phyloP scores from a whole-genome alignment of 2,888 invertebrate genomes.

The Eristalinus sepulchralis region DNA sequence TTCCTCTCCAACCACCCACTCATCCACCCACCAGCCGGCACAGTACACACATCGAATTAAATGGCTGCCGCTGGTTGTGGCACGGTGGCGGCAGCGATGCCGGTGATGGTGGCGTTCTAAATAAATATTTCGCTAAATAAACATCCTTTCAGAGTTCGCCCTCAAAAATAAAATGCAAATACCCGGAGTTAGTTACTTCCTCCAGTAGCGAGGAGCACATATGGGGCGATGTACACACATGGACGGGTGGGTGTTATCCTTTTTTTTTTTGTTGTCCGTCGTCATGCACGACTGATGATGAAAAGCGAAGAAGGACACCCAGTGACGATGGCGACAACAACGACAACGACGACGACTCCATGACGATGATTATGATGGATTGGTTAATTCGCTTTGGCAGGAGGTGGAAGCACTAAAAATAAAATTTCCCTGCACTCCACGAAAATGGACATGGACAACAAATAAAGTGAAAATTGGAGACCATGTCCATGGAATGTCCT shows the following conservation, averaged over 20 bases:
- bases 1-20: background rate
- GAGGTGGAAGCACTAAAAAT: slow-evolving; percentile 11
- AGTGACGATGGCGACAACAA: background rate
- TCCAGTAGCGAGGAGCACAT: background rate
- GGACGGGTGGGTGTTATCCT: slow-evolving; percentile 8
- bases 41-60: slow-evolving; percentile 34
- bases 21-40: background rate
- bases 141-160: slow-evolving; percentile 38
- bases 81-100: background rate
- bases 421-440: slow-evolving; percentile 15
- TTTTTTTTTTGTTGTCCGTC: slow-evolving; percentile 8
- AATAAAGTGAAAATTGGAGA: slow-evolving; percentile 57
- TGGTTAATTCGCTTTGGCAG: slow-evolving; percentile 63
- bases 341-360: slow-evolving; percentile 8
- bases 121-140: slow-evolving; percentile 64
- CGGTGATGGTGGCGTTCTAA: slow-evolving; percentile 47
- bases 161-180: slow-evolving; percentile 32
- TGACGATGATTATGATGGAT: slow-evolving; percentile 68
- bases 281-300: slow-evolving; percentile 15
- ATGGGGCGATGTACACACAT: background rate
- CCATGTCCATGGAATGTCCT: slow-evolving; percentile 57
- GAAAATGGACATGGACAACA: slow-evolving; percentile 24
- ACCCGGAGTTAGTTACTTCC: slow-evolving; percentile 32
- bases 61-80: slow-evolving; percentile 36
- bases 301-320: slow-evolving; percentile 1